These are phyloP conservation scores for Clavelina lepadiformis DNA, from an alignment of 23 tunicate species.

Conservation along the genomic window DNA sequence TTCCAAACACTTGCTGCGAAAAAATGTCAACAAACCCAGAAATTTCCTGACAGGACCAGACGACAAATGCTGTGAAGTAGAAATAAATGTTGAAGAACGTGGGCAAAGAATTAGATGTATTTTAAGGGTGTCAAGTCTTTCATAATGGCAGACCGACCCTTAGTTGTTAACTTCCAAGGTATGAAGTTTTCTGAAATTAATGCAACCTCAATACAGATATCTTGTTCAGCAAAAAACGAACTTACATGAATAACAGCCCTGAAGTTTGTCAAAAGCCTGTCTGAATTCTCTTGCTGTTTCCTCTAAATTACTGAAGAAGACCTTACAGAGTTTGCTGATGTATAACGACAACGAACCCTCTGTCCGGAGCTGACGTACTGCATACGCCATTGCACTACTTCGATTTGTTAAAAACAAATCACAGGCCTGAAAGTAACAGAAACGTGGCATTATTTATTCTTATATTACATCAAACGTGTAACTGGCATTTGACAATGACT, in stretches of 20 bases:
- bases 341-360: slow-evolving; percentile 77
- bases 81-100: too few species aligned
- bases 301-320: slow-evolving; percentile 69
- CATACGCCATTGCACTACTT: slow-evolving; percentile 66
- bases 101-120: too few species aligned
- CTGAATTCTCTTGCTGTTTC: slow-evolving; percentile 90
- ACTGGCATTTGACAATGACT: not conserved
- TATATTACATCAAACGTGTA: too few species aligned
- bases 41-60: slow-evolving; percentile 70
- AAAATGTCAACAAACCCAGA: slow-evolving; percentile 48
- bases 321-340: slow-evolving; percentile 80
- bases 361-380: slow-evolving; percentile 69
- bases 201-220: too few species aligned
- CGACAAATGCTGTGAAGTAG: slow-evolving; percentile 45
- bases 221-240: not conserved
- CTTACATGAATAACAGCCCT: slow-evolving; percentile 80
- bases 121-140: too few species aligned
- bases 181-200: too few species aligned
- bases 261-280: slow-evolving; percentile 48
- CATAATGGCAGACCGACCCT: too few species aligned
- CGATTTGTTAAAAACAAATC: slow-evolving; percentile 73
- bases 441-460: too few species aligned
- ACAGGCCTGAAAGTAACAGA: slow-evolving; percentile 70
- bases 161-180: too few species aligned
- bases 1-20: slow-evolving; percentile 80